Evolutionary conservation across 2,888 invertebrate species (phyloP), one percentile per base, ranked within the genome.

Genomic region (Pegoplata infirma): DNA sequence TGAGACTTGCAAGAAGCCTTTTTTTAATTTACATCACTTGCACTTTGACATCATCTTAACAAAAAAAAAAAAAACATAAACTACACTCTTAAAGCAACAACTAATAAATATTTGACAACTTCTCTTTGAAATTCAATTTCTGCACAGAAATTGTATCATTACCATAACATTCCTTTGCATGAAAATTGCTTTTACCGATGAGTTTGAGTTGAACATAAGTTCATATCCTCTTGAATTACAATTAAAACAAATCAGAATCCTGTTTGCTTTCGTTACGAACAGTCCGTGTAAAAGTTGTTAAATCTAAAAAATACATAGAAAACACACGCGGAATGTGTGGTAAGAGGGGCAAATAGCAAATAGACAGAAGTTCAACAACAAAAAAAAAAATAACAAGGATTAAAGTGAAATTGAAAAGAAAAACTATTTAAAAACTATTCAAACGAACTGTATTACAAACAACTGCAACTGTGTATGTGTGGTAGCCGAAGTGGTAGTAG

Each of bases 231-330:
- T 75, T 79, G 53, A 71, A 75, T 71, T 74, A 51, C 71, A 75
- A 75, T 79, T 79, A 79, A 75, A 75, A 46, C 82, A 83, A 83
- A 83, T 84, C 85, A 87, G 86, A 86, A 81, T 86, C 82, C 82
- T 76, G 82, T 83, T 84, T 80, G 84, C 84, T 82, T 83, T 84
- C 85, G 81, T 83, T 84, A 84, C 83, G 87, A 84, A 83, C 86
- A 85, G 86, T 84, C 81, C 82, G 81, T 80, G 81, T n/a, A n/a
- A 69, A 59, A 63, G 36, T 14, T 40, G 46, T 53, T 67, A 44
- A 67, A 46, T n/a, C 61, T 74, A 56, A 73, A 36, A 10, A 58
- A 59, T 25, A 19, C 49, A 12, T 19, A n/a, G n/a, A n/a, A n/a
- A n/a, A 49, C 21, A 12, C 5, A 49, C 23, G 71, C 69, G 64